Percentiles rank a stretch among this genome's conserved stretches.
These are phyloP conservation scores for Spatulosminthurus flaviceps DNA, from an alignment of 2,888 invertebrate genomes.

Conservation along the genomic window DNA sequence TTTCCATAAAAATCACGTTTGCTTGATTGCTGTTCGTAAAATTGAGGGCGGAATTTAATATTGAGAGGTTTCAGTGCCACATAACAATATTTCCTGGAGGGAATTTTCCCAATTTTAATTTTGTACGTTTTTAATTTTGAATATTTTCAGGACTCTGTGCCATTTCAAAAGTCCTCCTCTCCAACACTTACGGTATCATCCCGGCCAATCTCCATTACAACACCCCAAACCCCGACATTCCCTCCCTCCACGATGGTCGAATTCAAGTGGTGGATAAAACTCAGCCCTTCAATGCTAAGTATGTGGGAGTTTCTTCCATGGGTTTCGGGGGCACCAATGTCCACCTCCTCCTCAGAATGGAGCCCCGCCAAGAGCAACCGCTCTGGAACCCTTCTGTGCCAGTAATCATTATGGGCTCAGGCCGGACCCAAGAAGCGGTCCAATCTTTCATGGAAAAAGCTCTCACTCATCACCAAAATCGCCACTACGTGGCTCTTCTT, in stretches of 20 bases:
- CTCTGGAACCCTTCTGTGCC: conserved; percentile 64
- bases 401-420: conserved; percentile 79
- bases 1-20: no score
- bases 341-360: conserved; percentile 76
- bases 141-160: conserved; percentile 75
- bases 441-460: conserved; percentile 51
- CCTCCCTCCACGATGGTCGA: conserved; percentile 73
- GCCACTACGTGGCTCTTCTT: conserved; percentile 74
- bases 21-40: no score
- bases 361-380: no score
- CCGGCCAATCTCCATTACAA: conserved; percentile 92
- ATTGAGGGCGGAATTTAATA: no score
- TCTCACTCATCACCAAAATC: conserved; percentile 76
- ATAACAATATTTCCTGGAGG: no score
- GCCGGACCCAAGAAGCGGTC: conserved; percentile 82
- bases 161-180: conserved; percentile 75
- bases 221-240: conserved; percentile 82
- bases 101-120: no score
- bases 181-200: conserved; percentile 72
- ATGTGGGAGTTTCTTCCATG: conserved; percentile 93
- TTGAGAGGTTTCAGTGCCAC: no score
- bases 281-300: conserved; percentile 84
- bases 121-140: no score
- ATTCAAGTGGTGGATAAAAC: conserved; percentile 37
- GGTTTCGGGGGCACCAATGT: conserved; percentile 98